Evolutionary conservation across 2,888 invertebrate genomes (phyloP).

Genomic region (Erebia palarica): DNA sequence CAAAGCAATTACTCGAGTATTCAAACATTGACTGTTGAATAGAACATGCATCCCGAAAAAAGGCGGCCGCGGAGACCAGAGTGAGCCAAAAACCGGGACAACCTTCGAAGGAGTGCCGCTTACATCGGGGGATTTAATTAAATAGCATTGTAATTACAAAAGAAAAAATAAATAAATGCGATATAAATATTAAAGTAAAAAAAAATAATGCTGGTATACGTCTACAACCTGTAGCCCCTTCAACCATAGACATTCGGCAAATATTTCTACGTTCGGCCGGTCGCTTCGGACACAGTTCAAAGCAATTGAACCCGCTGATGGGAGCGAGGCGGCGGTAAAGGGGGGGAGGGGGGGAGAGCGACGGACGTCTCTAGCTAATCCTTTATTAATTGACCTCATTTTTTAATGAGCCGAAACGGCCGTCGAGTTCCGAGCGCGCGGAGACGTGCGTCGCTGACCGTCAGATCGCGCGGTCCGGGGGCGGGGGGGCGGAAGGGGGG

Average conservation of each 20-base stretch:
- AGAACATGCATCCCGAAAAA: constrained; percentile 69
- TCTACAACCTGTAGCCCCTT: constrained; percentile 81
- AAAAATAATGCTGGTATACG: constrained; percentile 71
- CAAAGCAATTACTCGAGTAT: constrained; percentile 68
- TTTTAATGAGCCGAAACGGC: constrained; percentile 63
- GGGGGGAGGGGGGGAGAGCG: constrained; percentile 53
- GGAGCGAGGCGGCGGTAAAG: constrained; percentile 45
- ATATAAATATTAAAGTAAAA: constrained; percentile 70
- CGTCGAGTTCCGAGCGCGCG: constrained; percentile 49
- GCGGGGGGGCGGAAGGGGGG: background rate
- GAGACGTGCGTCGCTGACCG: constrained; percentile 64
- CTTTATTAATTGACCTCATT: constrained; percentile 77
- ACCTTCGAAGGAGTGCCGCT: constrained; percentile 82
- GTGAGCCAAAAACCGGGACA: constrained; percentile 84
- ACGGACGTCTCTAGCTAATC: constrained; percentile 72
- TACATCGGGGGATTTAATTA: constrained; percentile 64
- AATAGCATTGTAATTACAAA: constrained; percentile 68
- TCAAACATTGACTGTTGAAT: constrained; percentile 59
- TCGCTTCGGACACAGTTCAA: constrained; percentile 63
- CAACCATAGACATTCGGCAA: constrained; percentile 77
- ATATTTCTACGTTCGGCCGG: constrained; percentile 66
- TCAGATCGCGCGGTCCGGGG: constrained; percentile 30
- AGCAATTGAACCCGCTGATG: constrained; percentile 71
- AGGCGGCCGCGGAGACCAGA: constrained; percentile 70
- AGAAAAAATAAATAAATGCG: constrained; percentile 77